These are phyloP conservation scores for Paramormyrops kingsleyae DNA, from an alignment of 2,113 vertebrate genomes.

Conservation along the genomic window DNA sequence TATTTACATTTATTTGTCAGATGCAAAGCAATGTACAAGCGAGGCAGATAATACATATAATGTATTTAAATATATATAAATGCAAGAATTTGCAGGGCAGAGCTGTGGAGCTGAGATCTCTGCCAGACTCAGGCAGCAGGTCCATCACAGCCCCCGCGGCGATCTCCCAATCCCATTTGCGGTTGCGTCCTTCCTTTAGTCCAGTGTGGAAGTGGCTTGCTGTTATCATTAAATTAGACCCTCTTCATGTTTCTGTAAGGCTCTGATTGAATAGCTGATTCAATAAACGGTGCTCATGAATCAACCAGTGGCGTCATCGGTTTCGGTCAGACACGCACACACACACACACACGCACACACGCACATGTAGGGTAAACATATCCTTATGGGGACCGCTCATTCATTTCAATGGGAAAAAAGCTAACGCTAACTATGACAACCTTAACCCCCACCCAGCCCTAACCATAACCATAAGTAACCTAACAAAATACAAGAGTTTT, in stretches of 20 bases:
- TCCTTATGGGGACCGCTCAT: too few species aligned
- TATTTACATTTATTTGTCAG: not conserved
- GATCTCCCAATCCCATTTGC: not conserved
- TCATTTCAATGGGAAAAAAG: too few species aligned
- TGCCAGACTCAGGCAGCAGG: not conserved
- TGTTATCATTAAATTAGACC: not conserved
- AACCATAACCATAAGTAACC: too few species aligned
- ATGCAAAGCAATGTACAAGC: not conserved
- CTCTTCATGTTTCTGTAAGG: conserved; percentile 7
- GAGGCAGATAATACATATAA: not conserved
- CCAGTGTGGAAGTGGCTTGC: not conserved
- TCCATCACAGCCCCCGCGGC: not conserved
- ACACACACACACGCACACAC: not conserved
- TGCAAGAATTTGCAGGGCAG: not conserved
- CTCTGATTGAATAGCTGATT: conserved; percentile 6
- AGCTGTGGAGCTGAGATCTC: not conserved
- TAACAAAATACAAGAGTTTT: too few species aligned
- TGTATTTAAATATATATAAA: not conserved
- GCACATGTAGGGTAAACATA: too few species aligned
- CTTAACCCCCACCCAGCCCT: too few species aligned
- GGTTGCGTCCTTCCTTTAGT: not conserved
- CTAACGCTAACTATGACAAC: too few species aligned
- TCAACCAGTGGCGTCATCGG: not conserved
- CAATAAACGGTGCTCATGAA: not conserved
- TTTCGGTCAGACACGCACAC: not conserved